Base-by-base conservation (phyloP, 1,140 invertebrate species). In the Hylyphantes graminicola region DNA sequence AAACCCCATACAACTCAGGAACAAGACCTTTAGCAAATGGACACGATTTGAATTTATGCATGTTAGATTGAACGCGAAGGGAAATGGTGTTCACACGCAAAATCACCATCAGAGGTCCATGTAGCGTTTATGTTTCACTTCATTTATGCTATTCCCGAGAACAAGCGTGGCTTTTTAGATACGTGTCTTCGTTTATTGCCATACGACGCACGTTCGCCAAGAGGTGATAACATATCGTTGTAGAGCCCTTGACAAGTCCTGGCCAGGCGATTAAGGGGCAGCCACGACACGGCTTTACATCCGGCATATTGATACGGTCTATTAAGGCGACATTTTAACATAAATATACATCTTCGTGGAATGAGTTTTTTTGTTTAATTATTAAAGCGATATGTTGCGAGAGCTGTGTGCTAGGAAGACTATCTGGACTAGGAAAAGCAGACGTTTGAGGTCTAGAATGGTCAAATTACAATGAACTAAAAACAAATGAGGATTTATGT, bases 91-190 rank as follows among this genome's bases (percentile, higher is more conserved):
- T 59, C 13, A 68, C 77, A 80, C 77, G 77, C 77, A 53, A 80
- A 79, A 80, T n/a, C 21, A 68, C 65, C 65, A 80, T 80, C 77
- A 80, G 50, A 15, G 35, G 17, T 21, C 19, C 77, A 48, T 80
- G 77, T 80, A 80, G 77, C 77, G 77, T 70, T 80, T 80, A 80
- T 80, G 77, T 80, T 70, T 80, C 77, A 68, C 77, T 78, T 78
- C 75, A 67, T 78, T 78, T 78, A 67, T 51, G 63, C 63, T 78
- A 63, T 78, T 78, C 75, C 63, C n/a, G 35, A 53, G 75, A 78
- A 78, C 75, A 54, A 67, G 35, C 63, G 11, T 53, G 75, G 61
- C 21, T 63, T 64, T 48, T 19, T 11, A n/a, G 15, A 48, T 54
- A 65, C 35, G 55, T 55, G 19, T 17, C 61, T 61, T 17, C 75